Base-by-base conservation (phyloP, 2,888 invertebrate species). In the Andrena camellia region DNA sequence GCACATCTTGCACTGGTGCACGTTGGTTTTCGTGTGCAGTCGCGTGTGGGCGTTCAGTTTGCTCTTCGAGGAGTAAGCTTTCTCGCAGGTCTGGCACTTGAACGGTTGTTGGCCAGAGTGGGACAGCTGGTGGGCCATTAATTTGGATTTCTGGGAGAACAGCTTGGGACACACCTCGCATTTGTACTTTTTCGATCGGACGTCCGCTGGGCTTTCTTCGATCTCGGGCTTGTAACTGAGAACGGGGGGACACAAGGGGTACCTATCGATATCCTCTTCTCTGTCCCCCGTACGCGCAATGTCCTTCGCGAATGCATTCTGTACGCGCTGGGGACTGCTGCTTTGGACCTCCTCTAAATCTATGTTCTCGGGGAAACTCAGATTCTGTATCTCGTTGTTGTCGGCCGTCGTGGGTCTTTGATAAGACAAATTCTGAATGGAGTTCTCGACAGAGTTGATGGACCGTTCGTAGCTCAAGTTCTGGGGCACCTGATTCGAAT, bases 1-100 rank as follows among this genome's bases (percentile, higher is more conserved):
- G 81, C 94, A 94, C 8, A 94, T 83, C 48, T 90, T 90, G 70
- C 94, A 94, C 3, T 90, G 92, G 81, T 94, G 92, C 42, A 94
- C 86, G 66, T 93, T 92, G 2, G 90, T 91, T 77, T 89, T 89
- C 0, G 93, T 93, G 71, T 94, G 94, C 5, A 94, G 68, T 74
- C 93, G 90, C 63, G 90, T 81, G 48, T 94, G 94, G 10, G 94
- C 94, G 68, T 92, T 92, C 17, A 94, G 80, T 84, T 94, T 94
- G 81, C 93, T 94, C 57, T 92, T 93, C 0, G 93, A 92, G 0
- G 93, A 88, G 54, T 94, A 94, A 4, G 91, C 89, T 74, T 94
- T 94, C 1, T 90, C 90, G 71, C 94, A 94, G 29, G 83, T 88
- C 0, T 72, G 33, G 33, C 94, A 94, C 20, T 91, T 90, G 69